Conservation (phyloP, 2,113 vertebrate genomes). For the Salvator merianae region DNA sequence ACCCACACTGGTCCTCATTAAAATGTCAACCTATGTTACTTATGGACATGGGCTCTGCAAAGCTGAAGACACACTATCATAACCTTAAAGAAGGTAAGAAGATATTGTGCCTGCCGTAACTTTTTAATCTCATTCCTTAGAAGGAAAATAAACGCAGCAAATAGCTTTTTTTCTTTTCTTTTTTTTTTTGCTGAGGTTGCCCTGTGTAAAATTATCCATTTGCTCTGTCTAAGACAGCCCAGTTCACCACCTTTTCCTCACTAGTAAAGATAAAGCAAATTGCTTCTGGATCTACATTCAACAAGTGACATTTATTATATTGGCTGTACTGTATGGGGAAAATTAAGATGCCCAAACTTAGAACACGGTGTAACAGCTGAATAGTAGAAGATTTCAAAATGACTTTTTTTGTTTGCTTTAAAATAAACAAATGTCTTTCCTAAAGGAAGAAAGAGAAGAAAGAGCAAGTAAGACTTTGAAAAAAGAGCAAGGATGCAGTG, state of each 20-base stretch:
- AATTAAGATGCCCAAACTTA: not conserved
- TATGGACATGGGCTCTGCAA: not conserved
- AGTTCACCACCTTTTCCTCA: not conserved
- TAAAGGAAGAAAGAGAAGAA: not conserved
- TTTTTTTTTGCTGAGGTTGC: not conserved
- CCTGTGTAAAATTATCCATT: not conserved
- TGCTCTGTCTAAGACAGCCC: not conserved
- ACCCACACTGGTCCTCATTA: not conserved
- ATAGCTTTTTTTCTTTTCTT: not conserved
- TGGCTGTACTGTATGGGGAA: not conserved
- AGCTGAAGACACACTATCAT: not conserved
- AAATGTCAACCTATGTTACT: slow-evolving; percentile 8
- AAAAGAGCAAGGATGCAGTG: not conserved
- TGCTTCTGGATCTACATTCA: slow-evolving; percentile 10
- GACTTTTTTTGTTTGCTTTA: not conserved
- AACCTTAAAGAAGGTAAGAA: not conserved
- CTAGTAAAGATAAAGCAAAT: not conserved
- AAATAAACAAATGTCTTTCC: not conserved
- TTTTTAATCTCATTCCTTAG: not conserved
- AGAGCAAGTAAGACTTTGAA: not conserved
- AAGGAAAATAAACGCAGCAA: not conserved
- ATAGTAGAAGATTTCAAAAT: not conserved
- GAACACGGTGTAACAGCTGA: not conserved
- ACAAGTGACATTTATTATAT: not conserved
- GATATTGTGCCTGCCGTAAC: not conserved